phyloP scores from a whole-genome alignment of 1,140 invertebrate species.

The Phortica variegata region DNA sequence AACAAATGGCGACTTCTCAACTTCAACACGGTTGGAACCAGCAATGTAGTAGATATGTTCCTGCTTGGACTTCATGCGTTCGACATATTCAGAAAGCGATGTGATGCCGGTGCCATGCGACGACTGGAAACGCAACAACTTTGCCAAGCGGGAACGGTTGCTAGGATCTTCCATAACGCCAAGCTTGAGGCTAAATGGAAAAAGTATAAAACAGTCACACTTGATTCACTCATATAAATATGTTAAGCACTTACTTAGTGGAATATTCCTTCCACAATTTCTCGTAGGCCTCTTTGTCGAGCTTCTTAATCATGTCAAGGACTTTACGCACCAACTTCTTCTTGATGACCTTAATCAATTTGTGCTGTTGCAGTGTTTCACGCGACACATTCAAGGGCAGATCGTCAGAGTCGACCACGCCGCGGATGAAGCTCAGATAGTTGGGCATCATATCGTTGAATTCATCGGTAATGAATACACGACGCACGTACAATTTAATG shows the following conservation, averaged over 20 bases:
- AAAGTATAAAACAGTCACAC: not conserved
- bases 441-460: conserved; percentile 99
- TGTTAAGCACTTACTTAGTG: conserved; percentile 77
- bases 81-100: conserved; percentile 85
- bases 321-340: conserved; percentile 98
- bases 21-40: conserved; percentile 83
- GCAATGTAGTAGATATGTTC: conserved; percentile 97
- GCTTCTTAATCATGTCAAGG: conserved; percentile 97
- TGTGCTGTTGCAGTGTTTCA: conserved; percentile 98
- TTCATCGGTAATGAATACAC: conserved; percentile 99
- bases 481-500: conserved; percentile 94
- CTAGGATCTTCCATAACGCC: conserved; percentile 97
- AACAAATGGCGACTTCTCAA: conserved; percentile 92
- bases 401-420: conserved; percentile 99
- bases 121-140: conserved; percentile 88
- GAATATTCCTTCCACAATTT: conserved; percentile 99
- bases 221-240: not conserved
- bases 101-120: conserved; percentile 75
- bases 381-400: conserved; percentile 97
- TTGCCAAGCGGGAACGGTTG: conserved; percentile 93
- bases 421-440: conserved; percentile 91
- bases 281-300: conserved; percentile 86
- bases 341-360: conserved; percentile 98
- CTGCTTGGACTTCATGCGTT: conserved; percentile 97
- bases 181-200: conserved; percentile 78